phyloP scores from a whole-genome alignment of 2,888 invertebrate species.

The Hydrotaea diabolus region DNA sequence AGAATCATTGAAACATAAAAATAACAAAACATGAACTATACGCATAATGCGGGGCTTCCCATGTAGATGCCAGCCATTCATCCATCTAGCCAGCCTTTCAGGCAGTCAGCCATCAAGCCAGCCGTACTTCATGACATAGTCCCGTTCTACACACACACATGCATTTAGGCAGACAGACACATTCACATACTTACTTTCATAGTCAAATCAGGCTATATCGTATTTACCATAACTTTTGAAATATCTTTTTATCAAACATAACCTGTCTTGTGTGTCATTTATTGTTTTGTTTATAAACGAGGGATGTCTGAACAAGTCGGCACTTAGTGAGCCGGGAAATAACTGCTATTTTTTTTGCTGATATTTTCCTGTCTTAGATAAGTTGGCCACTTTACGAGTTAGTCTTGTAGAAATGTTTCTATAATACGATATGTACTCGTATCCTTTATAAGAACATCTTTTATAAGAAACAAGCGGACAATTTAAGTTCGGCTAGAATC shows the following conservation, averaged over 20 bases:
- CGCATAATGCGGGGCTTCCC: constrained; percentile 47
- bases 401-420: no score
- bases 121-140: constrained; percentile 1
- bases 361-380: no score
- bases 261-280: constrained; percentile 18
- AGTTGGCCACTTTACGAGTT: no score
- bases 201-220: constrained; percentile 2
- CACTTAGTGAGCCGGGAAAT: not conserved
- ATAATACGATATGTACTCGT: no score
- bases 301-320: not conserved
- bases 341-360: not conserved
- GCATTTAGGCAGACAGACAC: not conserved
- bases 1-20: constrained; percentile 78
- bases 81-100: not conserved
- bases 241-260: constrained; percentile 24
- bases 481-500: no score
- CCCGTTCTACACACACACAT: not conserved
- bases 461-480: no score
- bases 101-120: not conserved
- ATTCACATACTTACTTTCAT: not conserved
- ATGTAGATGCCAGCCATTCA: constrained; percentile 40
- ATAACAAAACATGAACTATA: constrained; percentile 63
- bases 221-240: constrained; percentile 28
- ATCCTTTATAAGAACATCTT: no score
- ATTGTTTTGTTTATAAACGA: not conserved